Conservation (phyloP, 2,797 vertebrate species). For the Cryptoprocta ferox region DNA sequence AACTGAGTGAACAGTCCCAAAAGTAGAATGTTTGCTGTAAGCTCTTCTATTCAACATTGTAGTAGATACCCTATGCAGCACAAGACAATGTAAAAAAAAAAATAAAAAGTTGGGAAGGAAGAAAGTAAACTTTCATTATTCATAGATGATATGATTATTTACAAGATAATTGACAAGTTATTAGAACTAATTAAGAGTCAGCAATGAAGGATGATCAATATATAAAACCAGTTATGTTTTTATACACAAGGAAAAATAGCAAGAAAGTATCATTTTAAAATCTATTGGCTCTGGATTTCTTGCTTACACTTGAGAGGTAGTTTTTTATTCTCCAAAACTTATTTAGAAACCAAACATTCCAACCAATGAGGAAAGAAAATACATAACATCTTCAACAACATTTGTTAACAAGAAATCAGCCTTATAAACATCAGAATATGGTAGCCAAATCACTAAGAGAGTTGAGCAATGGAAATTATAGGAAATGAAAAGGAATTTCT, state of each 20-base stretch:
- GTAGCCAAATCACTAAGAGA: neutral
- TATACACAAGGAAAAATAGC: neutral
- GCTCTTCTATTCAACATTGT: neutral
- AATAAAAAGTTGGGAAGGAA: neutral
- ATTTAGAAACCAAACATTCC: neutral
- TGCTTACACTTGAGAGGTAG: neutral
- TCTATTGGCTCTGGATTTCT: neutral
- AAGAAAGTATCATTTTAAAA: slow-evolving; percentile 17
- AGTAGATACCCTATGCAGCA: neutral
- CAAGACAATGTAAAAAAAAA: neutral
- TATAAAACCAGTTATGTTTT: neutral
- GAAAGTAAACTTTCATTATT: neutral
- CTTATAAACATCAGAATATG: neutral
- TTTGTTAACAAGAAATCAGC: neutral
- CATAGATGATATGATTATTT: neutral
- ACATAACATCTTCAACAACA: neutral
- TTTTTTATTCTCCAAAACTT: neutral
- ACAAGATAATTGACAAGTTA: neutral
- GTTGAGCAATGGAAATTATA: neutral
- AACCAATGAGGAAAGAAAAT: neutral
- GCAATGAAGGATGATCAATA: neutral
- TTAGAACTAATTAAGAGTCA: neutral
- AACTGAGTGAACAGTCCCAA: neutral
- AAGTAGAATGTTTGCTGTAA: neutral
- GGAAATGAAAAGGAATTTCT: neutral